Evolutionary conservation across 2,888 invertebrate genomes (phyloP).

Genomic region (Toxonevra muliebris): DNA sequence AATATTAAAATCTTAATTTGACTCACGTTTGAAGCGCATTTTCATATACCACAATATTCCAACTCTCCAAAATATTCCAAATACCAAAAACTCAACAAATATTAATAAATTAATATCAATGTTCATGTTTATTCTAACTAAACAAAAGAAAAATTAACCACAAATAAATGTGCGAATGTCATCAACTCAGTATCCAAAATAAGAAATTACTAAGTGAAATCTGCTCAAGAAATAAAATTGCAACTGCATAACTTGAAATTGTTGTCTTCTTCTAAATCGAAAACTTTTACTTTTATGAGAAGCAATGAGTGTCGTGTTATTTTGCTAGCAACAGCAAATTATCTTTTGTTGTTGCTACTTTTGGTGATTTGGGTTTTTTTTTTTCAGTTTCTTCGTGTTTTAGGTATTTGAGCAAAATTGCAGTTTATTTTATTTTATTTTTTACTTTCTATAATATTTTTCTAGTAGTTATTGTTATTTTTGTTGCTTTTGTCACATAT

Average conservation of each 20-base stretch:
- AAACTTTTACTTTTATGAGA: background rate
- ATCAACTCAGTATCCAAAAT: too few relatives aligned
- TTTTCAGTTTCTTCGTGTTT: background rate
- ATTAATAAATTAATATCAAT: too few relatives aligned
- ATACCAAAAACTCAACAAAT: too few relatives aligned
- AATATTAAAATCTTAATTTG: too few relatives aligned
- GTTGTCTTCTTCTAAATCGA: background rate
- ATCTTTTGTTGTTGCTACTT: too few relatives aligned
- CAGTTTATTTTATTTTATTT: background rate
- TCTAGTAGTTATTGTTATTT: background rate
- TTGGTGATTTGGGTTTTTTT: too few relatives aligned
- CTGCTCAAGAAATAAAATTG: constrained; percentile 10
- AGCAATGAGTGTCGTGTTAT: background rate
- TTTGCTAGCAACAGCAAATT: background rate
- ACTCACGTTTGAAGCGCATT: too few relatives aligned
- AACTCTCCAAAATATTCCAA: too few relatives aligned
- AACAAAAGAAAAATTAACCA: too few relatives aligned
- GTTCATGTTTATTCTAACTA: too few relatives aligned
- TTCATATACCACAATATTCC: too few relatives aligned
- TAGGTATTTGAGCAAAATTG: background rate
- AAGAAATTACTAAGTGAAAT: background rate
- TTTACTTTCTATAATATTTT: background rate
- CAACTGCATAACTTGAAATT: background rate
- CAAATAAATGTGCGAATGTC: too few relatives aligned
- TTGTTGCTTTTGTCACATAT: background rate